These are phyloP conservation scores for Pachycephala philippinensis DNA, from an alignment of 2,113 vertebrate species.

Conservation along the genomic window DNA sequence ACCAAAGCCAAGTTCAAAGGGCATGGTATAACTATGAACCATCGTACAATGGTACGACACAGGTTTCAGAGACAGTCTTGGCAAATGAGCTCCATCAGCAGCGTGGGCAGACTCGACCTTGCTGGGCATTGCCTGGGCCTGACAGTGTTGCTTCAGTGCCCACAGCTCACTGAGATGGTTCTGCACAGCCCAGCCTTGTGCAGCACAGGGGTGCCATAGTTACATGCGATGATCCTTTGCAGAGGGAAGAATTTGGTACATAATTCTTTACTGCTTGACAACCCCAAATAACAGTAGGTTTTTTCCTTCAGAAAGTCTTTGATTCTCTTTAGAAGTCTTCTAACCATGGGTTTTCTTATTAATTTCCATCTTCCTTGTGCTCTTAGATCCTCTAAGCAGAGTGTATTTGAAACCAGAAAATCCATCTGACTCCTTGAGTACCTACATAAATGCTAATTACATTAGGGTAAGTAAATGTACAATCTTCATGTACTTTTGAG, in stretches of 20 bases:
- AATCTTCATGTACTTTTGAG: conserved; percentile 6
- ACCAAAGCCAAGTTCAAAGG: background rate
- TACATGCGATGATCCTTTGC: background rate
- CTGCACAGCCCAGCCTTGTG: background rate
- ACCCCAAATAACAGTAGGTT: background rate
- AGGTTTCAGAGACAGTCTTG: background rate
- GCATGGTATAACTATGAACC: background rate
- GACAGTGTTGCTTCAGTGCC: background rate
- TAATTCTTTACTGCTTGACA: background rate
- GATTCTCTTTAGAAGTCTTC: background rate
- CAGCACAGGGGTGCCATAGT: background rate
- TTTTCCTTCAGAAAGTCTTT: background rate
- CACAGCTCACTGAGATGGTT: background rate
- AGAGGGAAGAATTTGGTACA: background rate
- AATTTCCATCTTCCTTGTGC: conserved; percentile 49
- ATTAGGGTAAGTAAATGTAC: conserved; percentile 82
- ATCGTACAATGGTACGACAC: background rate
- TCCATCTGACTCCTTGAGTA: conserved; percentile 83
- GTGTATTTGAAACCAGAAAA: conserved; percentile 87
- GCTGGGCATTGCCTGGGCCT: background rate
- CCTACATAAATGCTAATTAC: conserved; percentile 97
- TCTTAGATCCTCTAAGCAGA: conserved; percentile 90
- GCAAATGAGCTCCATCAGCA: background rate
- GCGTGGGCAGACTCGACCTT: background rate
- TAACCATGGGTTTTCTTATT: conserved; percentile 38